phyloP scores from a whole-genome alignment of 2,888 invertebrate species.

The Fragum sueziense region DNA sequence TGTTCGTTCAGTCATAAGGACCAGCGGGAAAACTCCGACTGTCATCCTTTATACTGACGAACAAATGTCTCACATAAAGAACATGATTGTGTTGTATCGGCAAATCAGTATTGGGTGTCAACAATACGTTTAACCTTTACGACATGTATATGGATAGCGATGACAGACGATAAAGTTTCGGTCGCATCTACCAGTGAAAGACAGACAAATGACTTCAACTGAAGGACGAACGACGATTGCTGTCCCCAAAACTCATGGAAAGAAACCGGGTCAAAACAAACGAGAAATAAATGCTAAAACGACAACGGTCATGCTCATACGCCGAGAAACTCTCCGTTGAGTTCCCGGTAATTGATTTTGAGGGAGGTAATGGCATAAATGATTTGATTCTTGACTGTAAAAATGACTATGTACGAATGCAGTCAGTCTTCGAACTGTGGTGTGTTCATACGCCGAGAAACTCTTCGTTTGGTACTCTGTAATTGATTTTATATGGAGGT shows the following conservation, averaged over 20 bases:
- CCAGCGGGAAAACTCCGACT: slow-evolving; percentile 30
- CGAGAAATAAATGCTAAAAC: background rate
- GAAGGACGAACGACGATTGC: background rate
- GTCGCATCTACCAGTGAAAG: background rate
- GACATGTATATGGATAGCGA: slow-evolving; percentile 11
- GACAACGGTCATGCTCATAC: background rate
- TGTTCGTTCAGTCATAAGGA: slow-evolving; percentile 29
- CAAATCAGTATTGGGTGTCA: slow-evolving; percentile 38
- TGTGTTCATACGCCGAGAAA: too few species aligned
- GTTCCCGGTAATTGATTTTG: too few species aligned
- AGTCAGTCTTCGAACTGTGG: too few species aligned
- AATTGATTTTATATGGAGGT: too few species aligned
- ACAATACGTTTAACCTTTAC: slow-evolving; percentile 47
- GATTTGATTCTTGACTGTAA: too few species aligned
- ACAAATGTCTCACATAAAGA: slow-evolving; percentile 43
- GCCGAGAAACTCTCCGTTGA: too few species aligned
- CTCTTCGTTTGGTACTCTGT: too few species aligned
- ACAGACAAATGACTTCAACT: background rate
- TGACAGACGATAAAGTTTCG: slow-evolving; percentile 5
- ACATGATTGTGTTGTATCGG: slow-evolving; percentile 45
- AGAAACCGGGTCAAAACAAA: background rate
- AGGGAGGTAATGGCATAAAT: too few species aligned
- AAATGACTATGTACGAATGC: too few species aligned
- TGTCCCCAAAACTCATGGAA: background rate
- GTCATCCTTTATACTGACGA: slow-evolving; percentile 43